Evolutionary conservation across 2,113 vertebrate species (phyloP).

Genomic region (Uria aalge): DNA sequence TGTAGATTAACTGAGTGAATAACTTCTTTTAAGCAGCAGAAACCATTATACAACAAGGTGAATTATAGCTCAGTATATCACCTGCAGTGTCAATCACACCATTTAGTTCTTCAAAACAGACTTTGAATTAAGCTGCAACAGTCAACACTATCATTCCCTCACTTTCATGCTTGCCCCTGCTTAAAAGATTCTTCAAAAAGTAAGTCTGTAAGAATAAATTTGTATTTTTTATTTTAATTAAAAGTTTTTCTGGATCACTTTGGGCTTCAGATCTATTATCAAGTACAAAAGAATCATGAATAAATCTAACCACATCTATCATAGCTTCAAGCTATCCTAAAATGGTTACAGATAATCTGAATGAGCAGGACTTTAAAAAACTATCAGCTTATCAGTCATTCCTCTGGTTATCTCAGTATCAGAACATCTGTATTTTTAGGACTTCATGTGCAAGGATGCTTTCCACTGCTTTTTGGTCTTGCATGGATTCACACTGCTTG

Average conservation of each 20-base stretch:
- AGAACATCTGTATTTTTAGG: neutral
- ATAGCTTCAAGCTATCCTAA: neutral
- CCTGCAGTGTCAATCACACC: neutral
- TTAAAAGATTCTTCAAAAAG: neutral
- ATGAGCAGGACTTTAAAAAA: neutral
- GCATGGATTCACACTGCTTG: neutral
- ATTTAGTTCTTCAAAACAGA: neutral
- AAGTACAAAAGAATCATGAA: neutral
- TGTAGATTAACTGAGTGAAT: neutral
- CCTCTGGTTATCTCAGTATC: neutral
- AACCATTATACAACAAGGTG: neutral
- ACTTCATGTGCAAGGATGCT: neutral
- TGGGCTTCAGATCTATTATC: neutral
- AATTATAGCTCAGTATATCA: conserved; percentile 18
- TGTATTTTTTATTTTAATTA: neutral
- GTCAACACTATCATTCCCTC: neutral
- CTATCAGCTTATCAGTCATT: neutral
- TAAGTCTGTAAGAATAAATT: neutral
- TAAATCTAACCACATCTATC: neutral
- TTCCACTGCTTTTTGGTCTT: neutral
- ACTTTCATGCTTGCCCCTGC: neutral
- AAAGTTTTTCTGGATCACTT: neutral
- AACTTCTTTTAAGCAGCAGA: conserved; percentile 1
- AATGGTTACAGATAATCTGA: neutral
- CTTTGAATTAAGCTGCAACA: neutral